A percentile compares a stretch with the other conserved stretches of the same genome.
Evolutionary conservation across 2,797 vertebrate genomes (phyloP).

Genomic region (Chromis chromis): DNA sequence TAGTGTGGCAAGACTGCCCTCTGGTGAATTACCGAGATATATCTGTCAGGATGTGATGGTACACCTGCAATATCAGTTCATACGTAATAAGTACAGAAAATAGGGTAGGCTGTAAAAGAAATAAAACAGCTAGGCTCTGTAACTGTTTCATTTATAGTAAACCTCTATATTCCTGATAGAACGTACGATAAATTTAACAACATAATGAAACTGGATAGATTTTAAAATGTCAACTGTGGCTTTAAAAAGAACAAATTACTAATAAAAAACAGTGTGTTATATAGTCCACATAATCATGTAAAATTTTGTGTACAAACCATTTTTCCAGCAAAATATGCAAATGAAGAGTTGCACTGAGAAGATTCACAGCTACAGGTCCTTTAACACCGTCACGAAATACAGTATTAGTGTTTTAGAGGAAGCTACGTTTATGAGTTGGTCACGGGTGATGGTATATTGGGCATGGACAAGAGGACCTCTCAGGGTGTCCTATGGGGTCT

Average conservation of each 20-base stretch:
- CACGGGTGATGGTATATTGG: no score
- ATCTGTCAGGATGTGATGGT: constrained; percentile 9
- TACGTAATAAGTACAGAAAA: neutral
- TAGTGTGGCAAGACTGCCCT: constrained; percentile 80
- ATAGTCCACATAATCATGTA: neutral
- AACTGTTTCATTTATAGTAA: neutral
- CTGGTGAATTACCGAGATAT: constrained; percentile 65
- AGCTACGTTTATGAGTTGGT: no score
- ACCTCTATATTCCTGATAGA: neutral
- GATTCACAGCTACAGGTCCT: neutral
- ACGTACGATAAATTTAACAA: neutral
- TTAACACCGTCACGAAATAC: neutral
- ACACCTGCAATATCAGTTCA: constrained; percentile 10
- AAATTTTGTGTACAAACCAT: neutral
- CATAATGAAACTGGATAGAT: neutral
- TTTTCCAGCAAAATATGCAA: neutral
- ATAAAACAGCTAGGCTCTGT: neutral
- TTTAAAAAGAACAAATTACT: neutral
- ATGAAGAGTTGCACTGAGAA: neutral
- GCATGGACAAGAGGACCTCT: no score
- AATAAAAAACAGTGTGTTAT: no score
- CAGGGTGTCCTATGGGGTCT: no score
- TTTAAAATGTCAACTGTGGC: neutral
- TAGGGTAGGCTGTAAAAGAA: neutral
- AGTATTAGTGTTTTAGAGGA: neutral